phyloP scores from a whole-genome alignment of 2,113 vertebrate species.

The Bettongia penicillata region DNA sequence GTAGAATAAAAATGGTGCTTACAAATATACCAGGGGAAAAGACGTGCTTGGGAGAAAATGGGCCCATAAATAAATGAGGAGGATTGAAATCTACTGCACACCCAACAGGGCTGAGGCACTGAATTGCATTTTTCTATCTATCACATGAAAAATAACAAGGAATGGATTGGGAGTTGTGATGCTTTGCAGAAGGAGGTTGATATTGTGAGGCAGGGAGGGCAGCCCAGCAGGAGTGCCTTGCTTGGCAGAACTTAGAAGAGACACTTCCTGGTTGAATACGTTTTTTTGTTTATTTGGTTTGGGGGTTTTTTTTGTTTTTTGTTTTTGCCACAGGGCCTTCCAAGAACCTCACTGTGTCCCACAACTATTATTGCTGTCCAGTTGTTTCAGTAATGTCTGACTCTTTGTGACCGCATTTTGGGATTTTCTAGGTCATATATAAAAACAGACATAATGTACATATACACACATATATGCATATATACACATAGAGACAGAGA shows the following conservation, averaged over 20 bases:
- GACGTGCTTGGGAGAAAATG: constrained; percentile 59
- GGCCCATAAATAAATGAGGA: constrained; percentile 73
- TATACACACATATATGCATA: too few species aligned
- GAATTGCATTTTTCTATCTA: constrained; percentile 62
- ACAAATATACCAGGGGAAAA: constrained; percentile 63
- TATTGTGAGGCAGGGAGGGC: not conserved
- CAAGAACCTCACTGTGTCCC: not conserved
- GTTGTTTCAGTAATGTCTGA: not conserved
- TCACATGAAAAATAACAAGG: constrained; percentile 64
- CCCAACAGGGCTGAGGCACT: constrained; percentile 20
- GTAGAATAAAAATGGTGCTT: constrained; percentile 70
- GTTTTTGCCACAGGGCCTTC: not conserved
- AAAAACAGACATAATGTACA: not conserved
- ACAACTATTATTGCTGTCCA: not conserved
- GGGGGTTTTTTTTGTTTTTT: too few species aligned
- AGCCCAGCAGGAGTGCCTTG: not conserved
- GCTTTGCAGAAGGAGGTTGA: not conserved
- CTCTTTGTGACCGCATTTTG: not conserved
- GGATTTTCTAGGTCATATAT: not conserved
- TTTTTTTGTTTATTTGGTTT: too few species aligned
- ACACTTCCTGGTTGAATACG: not conserved
- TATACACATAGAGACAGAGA: too few species aligned
- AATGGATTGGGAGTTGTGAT: not conserved
- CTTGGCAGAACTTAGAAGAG: not conserved
- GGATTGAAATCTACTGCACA: constrained; percentile 62